Percentiles rank a stretch among this genome's conserved stretches.
These are phyloP conservation scores for Conistra vaccinii DNA, from an alignment of 2,888 invertebrate species.

Conservation along the genomic window DNA sequence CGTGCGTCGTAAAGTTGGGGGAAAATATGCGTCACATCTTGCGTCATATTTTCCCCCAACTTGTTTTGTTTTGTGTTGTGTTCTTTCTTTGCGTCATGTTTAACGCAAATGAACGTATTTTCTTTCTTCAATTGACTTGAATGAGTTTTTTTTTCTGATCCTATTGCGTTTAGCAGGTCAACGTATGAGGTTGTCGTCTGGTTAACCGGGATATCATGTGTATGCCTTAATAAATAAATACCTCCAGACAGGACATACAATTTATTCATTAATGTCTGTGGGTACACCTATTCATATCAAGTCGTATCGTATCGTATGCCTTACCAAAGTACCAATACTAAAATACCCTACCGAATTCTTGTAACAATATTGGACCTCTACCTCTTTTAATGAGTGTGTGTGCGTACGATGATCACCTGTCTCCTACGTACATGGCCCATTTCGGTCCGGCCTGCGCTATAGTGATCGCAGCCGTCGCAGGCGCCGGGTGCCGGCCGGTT, in stretches of 20 bases:
- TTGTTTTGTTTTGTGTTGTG: too few relatives aligned
- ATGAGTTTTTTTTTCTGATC: not conserved
- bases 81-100: too few relatives aligned
- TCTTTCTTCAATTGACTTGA: too few relatives aligned
- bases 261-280: not conserved
- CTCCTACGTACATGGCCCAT: conserved; percentile 24
- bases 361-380: not conserved
- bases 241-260: not conserved
- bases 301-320: not conserved
- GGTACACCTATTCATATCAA: not conserved
- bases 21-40: too few relatives aligned
- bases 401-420: conserved; percentile 33
- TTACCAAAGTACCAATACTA: not conserved
- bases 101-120: too few relatives aligned
- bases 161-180: not conserved
- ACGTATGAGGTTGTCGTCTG: not conserved
- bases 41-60: too few relatives aligned
- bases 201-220: too few relatives aligned
- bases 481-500: conserved; percentile 28
- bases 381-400: not conserved
- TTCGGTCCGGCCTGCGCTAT: conserved; percentile 33
- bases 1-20: too few relatives aligned
- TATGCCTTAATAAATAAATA: too few relatives aligned
- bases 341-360: conserved; percentile 3
- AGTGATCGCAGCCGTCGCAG: conserved; percentile 20